phyloP scores from a whole-genome alignment of 2,797 vertebrate genomes.

The Onychomys leucogaster region DNA sequence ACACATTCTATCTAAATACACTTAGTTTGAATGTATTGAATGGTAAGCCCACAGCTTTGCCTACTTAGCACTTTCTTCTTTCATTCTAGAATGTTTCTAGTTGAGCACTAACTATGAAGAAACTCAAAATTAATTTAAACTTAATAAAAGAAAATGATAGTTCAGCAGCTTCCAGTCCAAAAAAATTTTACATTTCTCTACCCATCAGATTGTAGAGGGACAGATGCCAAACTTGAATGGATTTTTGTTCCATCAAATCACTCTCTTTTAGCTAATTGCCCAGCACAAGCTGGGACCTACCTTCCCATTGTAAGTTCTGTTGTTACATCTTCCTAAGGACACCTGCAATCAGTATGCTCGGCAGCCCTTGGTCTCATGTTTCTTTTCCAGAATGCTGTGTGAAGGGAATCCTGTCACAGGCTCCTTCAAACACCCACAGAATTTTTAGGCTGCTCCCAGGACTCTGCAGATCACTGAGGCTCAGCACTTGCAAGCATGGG shows the following conservation, averaged over 20 bases:
- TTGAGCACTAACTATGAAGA: background rate
- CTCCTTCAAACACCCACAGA: background rate
- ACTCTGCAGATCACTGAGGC: background rate
- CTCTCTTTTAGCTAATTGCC: conserved; percentile 37
- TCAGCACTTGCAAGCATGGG: background rate
- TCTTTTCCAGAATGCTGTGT: background rate
- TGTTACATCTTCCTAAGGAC: background rate
- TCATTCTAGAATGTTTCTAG: background rate
- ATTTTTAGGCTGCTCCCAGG: background rate
- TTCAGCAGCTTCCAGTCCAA: conserved; percentile 52
- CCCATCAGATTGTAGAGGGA: conserved; percentile 37
- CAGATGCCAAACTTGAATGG: conserved; percentile 55
- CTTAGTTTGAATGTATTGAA: background rate
- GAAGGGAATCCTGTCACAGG: background rate
- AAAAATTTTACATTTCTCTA: conserved; percentile 44
- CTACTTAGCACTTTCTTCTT: background rate
- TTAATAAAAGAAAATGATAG: conserved; percentile 10
- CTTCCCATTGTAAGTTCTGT: background rate
- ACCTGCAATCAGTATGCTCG: background rate
- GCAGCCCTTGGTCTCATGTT: background rate
- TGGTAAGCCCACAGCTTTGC: background rate
- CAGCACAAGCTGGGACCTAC: conserved; percentile 7
- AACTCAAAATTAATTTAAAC: conserved; percentile 11
- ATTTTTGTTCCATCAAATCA: conserved; percentile 29
- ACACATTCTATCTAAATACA: background rate